Evolutionary conservation across 2,113 vertebrate genomes (phyloP).

Genomic region (Tautogolabrus adspersus): DNA sequence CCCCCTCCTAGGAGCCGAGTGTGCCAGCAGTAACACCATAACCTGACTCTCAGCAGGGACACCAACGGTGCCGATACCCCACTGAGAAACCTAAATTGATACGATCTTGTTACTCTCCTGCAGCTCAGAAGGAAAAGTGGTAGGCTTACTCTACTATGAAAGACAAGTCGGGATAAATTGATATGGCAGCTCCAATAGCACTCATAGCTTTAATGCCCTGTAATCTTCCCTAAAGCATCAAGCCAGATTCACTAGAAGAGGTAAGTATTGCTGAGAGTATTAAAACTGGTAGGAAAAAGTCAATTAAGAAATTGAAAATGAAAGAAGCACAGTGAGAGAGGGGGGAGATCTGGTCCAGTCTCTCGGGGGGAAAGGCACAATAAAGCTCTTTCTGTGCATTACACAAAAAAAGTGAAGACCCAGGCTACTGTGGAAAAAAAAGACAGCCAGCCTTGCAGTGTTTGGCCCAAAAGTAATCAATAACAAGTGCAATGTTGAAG

Average conservation of each 20-base stretch:
- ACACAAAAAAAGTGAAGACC: background rate
- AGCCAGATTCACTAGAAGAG: constrained; percentile 57
- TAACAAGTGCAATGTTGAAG: constrained; percentile 55
- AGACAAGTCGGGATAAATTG: constrained; percentile 38
- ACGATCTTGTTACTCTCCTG: constrained; percentile 47
- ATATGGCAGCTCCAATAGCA: constrained; percentile 58
- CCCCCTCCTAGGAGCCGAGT: constrained; percentile 1
- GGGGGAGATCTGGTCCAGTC: constrained; percentile 5
- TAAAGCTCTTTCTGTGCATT: constrained; percentile 15
- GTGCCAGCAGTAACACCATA: constrained; percentile 36
- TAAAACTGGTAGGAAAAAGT: constrained; percentile 64
- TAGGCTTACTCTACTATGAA: constrained; percentile 22
- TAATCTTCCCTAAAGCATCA: constrained; percentile 68
- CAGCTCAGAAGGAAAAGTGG: constrained; percentile 42
- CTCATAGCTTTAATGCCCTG: constrained; percentile 61
- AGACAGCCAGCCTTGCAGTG: constrained; percentile 36
- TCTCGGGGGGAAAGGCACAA: background rate
- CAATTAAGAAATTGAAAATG: constrained; percentile 63
- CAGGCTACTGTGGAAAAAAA: constrained; percentile 42
- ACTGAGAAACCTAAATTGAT: constrained; percentile 40
- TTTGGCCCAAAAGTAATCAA: constrained; percentile 54
- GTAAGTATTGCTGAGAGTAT: constrained; percentile 54
- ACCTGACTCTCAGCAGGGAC: constrained; percentile 39
- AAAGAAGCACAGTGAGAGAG: constrained; percentile 20
- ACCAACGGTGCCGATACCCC: constrained; percentile 13